A percentile compares a stretch with the other conserved stretches of the same genome.
These are phyloP conservation scores for Callyntrura sp. DNA, from an alignment of 2,888 invertebrate genomes.

Conservation along the genomic window DNA sequence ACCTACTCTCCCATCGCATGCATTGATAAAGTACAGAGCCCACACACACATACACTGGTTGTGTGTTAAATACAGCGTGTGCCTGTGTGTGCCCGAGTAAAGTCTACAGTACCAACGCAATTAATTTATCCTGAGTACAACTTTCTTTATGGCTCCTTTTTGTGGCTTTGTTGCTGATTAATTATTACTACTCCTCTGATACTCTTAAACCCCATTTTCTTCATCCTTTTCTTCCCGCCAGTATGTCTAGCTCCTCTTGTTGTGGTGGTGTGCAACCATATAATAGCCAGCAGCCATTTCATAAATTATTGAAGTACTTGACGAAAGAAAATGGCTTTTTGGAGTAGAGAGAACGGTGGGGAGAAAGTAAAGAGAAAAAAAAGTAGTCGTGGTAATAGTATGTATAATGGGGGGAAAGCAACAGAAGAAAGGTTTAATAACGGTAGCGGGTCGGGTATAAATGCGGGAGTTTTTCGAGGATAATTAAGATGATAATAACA, in stretches of 20 bases:
- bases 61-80: too few relatives aligned
- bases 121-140: slow-evolving; percentile 70
- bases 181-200: slow-evolving; percentile 68
- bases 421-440: too few relatives aligned
- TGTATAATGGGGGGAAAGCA: neutral
- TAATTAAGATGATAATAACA: slow-evolving; percentile 44
- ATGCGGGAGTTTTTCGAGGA: slow-evolving; percentile 29
- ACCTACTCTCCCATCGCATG: neutral
- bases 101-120: slow-evolving; percentile 48
- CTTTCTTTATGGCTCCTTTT: slow-evolving; percentile 70
- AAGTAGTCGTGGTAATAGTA: neutral
- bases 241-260: slow-evolving; percentile 2
- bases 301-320: slow-evolving; percentile 75
- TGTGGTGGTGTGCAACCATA: slow-evolving; percentile 53
- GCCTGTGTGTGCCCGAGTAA: too few relatives aligned
- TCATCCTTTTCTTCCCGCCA: neutral
- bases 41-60: too few relatives aligned
- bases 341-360: slow-evolving; percentile 7
- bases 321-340: slow-evolving; percentile 67
- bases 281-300: slow-evolving; percentile 73
- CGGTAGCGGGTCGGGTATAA: slow-evolving; percentile 30
- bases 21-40: neutral
- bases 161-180: slow-evolving; percentile 69
- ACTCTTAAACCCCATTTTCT: slow-evolving; percentile 41
- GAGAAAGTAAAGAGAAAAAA: too few relatives aligned